Percentiles rank a stretch among this genome's conserved stretches.
Evolutionary conservation across 2,797 vertebrate species (phyloP).

Genomic region (Philypnodon macrostomus): DNA sequence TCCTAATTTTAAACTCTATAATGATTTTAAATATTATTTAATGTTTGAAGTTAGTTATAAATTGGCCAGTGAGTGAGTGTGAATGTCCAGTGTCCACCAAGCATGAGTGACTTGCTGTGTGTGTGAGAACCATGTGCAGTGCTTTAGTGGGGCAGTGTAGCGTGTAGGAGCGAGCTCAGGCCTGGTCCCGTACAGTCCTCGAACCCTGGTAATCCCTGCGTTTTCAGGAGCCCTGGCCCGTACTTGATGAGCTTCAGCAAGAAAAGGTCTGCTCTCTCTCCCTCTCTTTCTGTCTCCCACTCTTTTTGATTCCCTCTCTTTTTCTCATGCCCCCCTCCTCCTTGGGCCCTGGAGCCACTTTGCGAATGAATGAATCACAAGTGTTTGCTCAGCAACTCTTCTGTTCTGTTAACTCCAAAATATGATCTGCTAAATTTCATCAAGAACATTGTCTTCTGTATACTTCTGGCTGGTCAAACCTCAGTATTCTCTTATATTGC

Average conservation of each 20-base stretch:
- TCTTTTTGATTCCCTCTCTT: slow-evolving; percentile 66
- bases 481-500: too few relatives aligned
- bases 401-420: slow-evolving; percentile 39
- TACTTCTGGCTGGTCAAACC: too few relatives aligned
- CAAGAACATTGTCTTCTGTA: too few relatives aligned
- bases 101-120: slow-evolving; percentile 40
- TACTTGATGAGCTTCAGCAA: slow-evolving; percentile 99
- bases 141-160: slow-evolving; percentile 78
- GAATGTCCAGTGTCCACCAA: slow-evolving; percentile 35
- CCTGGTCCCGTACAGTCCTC: slow-evolving; percentile 65
- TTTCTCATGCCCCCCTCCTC: slow-evolving; percentile 68
- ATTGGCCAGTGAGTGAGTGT: too few relatives aligned
- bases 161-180: slow-evolving; percentile 83
- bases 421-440: neutral
- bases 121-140: slow-evolving; percentile 74
- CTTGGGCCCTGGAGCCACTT: slow-evolving; percentile 73
- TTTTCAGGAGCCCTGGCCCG: slow-evolving; percentile 99
- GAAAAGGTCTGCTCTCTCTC: slow-evolving; percentile 83
- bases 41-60: too few relatives aligned
- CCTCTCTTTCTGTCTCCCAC: slow-evolving; percentile 53
- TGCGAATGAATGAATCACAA: slow-evolving; percentile 84
- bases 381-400: slow-evolving; percentile 91
- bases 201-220: slow-evolving; percentile 92
- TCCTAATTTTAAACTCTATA: too few relatives aligned
- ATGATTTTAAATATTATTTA: too few relatives aligned